Base-by-base conservation (phyloP, 1,140 invertebrate genomes). In the Eumaeus atala region DNA sequence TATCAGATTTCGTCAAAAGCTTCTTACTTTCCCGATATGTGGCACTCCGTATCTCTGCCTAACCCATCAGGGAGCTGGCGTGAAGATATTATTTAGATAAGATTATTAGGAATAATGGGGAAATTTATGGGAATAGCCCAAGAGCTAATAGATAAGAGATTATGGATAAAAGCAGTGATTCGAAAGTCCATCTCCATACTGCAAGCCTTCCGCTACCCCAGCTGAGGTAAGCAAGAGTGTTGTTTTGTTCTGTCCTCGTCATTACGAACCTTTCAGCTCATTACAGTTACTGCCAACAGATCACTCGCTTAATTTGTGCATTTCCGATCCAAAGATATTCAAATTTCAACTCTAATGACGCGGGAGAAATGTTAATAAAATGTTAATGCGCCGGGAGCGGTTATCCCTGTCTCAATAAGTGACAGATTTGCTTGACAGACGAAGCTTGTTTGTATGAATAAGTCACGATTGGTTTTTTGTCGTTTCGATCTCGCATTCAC, bases 231-330 rank as follows among this genome's bases (percentile, higher is more conserved):
- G 77, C 81, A 78, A 75, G 67, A 67, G 78, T 80, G 78, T 85
- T 77, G 82, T 85, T 85, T 85, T 85, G 77, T 81, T 84, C 64
- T 54, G 72, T 68, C 71, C 67, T 67, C 79, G 67, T 85, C 82
- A 85, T 85, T 85, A 84, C 78, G 70, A 75, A 76, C 81, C 73
- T 76, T 78, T 78, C 77, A 79, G 74, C 83, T 86, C 81, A 86
- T 86, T 86, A 71, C 69, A 68, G 64, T 59, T 56, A 81, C 78
- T 67, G 67, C 64, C 67, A 77, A 79, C 80, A 83, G 78, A 86
- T 84, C 80, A 84, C 78, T 77, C 77, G 76, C 77, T 86, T 86
- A 86, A 86, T 84, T 86, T 82, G 78, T 83, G 80, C 83, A 86
- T 86, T 86, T 86, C 80, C 79, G 81, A 84, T 82, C 74, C 64